Percentiles rank a stretch among this genome's conserved stretches.
Conservation (phyloP, 1,140 invertebrate species). For the Aphelinus atriplicis region DNA sequence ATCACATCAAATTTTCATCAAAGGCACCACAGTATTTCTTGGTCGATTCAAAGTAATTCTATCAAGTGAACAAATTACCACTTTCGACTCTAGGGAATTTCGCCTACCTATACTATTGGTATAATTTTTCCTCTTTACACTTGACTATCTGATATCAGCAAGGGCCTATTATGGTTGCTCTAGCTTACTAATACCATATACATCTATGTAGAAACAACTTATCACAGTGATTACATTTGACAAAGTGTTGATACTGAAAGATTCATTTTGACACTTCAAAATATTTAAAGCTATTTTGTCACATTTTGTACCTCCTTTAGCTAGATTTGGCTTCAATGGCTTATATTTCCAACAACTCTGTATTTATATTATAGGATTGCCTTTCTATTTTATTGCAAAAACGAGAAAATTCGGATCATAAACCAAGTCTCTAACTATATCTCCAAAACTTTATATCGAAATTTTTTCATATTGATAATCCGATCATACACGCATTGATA, state of each 20-base stretch:
- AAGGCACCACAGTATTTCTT: constrained; percentile 35
- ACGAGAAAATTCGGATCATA: too few relatives aligned
- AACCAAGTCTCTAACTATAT: too few relatives aligned
- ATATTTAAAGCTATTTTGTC: constrained; percentile 21
- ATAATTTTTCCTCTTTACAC: constrained; percentile 2
- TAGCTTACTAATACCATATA: neutral
- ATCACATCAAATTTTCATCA: constrained; percentile 3
- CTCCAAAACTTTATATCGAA: too few relatives aligned
- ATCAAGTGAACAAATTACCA: neutral
- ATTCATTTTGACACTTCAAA: constrained; percentile 34
- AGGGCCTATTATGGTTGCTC: neutral
- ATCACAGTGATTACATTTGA: constrained; percentile 42
- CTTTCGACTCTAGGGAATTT: neutral
- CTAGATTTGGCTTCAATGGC: constrained; percentile 34
- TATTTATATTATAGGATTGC: too few relatives aligned
- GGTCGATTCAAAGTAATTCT: neutral
- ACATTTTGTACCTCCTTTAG: constrained; percentile 33
- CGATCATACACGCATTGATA: too few relatives aligned
- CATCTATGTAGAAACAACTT: constrained; percentile 33
- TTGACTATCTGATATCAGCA: constrained; percentile 11
- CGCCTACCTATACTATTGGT: neutral
- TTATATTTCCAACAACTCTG: constrained; percentile 3
- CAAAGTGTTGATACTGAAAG: constrained; percentile 1
- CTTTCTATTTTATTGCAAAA: too few relatives aligned
- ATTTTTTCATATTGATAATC: too few relatives aligned